Evolutionary conservation across 2,797 vertebrate genomes (phyloP), one percentile per base, ranked within the genome.

Genomic region (Sparidentex hasta): DNA sequence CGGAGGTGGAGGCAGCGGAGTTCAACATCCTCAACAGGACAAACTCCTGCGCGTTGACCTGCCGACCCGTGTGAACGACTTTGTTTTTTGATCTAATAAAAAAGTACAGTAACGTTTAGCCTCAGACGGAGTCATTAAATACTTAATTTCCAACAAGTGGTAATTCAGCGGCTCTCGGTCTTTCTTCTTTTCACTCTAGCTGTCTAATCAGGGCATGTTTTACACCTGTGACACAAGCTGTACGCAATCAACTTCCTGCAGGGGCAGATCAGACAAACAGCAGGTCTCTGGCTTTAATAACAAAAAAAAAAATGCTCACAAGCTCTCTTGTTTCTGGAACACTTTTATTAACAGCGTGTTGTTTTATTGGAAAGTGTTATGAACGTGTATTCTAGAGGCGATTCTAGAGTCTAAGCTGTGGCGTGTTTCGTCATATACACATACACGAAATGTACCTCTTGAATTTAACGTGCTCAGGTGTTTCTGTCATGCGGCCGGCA

Each of bases 231-330:
- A 71, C 18, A 20, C 25, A 63, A 18, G 46, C n/a, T 68, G 55
- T 71, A 72, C 38, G 48, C 50, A 85, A 64, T 79, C 38, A 76
- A 44, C 43, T 67, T 64, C 55, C 72, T 55, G 76, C 74, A 74
- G 55, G 46, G n/a, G 51, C 50, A 66, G 41, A 57, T 52, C 0
- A 55, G 8, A 65, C 16, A 52, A 44, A 21, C 63, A 17, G 68
- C 47, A 33, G 25, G 18, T 54, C 41, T 47, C 41, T 11, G 50
- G 41, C 27, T 55, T 67, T 64, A 57, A 58, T 38, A 76, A 69
- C 27, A 65, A 33, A n/a, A n/a, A n/a, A n/a, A n/a, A 8, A 33
- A 63, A 59, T 59, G 61, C 21, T 44, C 16, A 25, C 38, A 66
- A 74, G n/a, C 25, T 43, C 18, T 69, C 68, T 74, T 64, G 57